Percentiles rank a stretch among this genome's conserved stretches.
These are phyloP conservation scores for Drosophila mayri DNA, from an alignment of 1,140 invertebrate genomes.

Conservation along the genomic window DNA sequence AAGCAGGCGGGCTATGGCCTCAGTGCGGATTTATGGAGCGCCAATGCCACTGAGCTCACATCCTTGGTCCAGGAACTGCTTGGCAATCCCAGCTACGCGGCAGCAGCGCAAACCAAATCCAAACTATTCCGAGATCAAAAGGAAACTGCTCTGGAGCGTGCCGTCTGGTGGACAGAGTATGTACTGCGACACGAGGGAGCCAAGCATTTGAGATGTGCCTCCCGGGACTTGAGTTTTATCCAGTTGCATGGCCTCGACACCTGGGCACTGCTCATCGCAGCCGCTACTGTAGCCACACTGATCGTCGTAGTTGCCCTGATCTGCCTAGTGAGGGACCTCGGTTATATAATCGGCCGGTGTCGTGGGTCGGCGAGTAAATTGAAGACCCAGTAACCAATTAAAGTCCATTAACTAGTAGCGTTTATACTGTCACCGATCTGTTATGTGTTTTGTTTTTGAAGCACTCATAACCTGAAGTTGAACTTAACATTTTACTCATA, in stretches of 20 bases:
- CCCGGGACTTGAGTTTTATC: slow-evolving; percentile 57
- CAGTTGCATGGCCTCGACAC: slow-evolving; percentile 87
- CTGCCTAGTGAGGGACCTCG: slow-evolving; percentile 4
- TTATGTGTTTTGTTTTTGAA: slow-evolving; percentile 6
- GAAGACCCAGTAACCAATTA: slow-evolving; percentile 74
- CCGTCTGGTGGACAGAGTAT: slow-evolving; percentile 90
- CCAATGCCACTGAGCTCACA: slow-evolving; percentile 35
- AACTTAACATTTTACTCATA: neutral
- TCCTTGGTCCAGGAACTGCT: slow-evolving; percentile 47
- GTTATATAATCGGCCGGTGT: slow-evolving; percentile 64
- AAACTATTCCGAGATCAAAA: slow-evolving; percentile 86
- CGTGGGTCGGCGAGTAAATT: slow-evolving; percentile 74
- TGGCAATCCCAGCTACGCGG: slow-evolving; percentile 43
- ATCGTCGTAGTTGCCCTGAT: slow-evolving; percentile 15
- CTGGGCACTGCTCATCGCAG: slow-evolving; percentile 38
- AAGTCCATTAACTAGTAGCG: slow-evolving; percentile 21
- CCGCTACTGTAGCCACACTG: slow-evolving; percentile 1
- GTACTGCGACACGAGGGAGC: slow-evolving; percentile 86
- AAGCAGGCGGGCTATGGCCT: slow-evolving; percentile 85
- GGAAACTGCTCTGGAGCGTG: slow-evolving; percentile 87
- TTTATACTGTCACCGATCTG: slow-evolving; percentile 10
- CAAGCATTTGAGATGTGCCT: slow-evolving; percentile 57
- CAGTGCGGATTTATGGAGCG: slow-evolving; percentile 47
- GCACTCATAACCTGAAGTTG: slow-evolving; percentile 4
- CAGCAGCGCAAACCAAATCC: slow-evolving; percentile 52